phyloP scores from a whole-genome alignment of 2,797 vertebrate species.

The Paguma larvata region DNA sequence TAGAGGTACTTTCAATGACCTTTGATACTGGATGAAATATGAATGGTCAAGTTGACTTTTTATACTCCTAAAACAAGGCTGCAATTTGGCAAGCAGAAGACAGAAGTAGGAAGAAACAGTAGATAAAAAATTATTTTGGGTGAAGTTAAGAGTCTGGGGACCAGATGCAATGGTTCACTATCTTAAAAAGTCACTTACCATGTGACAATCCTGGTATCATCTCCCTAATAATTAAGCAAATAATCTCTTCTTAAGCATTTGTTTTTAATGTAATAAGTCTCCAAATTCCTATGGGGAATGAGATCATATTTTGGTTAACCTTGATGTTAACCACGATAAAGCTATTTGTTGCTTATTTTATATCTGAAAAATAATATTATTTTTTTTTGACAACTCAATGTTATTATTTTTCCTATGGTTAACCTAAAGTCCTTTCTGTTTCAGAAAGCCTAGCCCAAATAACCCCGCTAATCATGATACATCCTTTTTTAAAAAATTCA shows the following conservation, averaged over 20 bases:
- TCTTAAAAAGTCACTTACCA: not conserved
- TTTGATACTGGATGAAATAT: not conserved
- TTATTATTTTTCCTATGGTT: not conserved
- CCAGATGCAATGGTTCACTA: not conserved
- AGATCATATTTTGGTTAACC: slow-evolving; percentile 33
- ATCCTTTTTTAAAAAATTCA: not conserved
- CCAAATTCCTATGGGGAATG: slow-evolving; percentile 18
- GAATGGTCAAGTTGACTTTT: not conserved
- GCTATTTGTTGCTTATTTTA: slow-evolving; percentile 6
- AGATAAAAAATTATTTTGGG: not conserved
- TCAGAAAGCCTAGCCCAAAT: not conserved
- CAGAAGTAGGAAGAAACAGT: not conserved
- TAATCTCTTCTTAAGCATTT: slow-evolving; percentile 32
- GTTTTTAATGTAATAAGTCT: slow-evolving; percentile 50
- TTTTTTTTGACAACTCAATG: not conserved
- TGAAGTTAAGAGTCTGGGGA: not conserved
- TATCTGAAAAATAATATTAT: slow-evolving; percentile 1
- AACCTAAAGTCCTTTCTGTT: slow-evolving; percentile 1
- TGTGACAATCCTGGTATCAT: not conserved
- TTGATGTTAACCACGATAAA: slow-evolving; percentile 61
- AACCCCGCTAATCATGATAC: not conserved
- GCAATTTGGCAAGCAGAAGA: not conserved
- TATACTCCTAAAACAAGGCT: not conserved
- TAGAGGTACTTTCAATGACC: not conserved
- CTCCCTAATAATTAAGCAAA: not conserved